Percentiles rank a stretch among this genome's conserved stretches.
These are phyloP conservation scores for Antheraea assamensis DNA, from an alignment of 2,888 invertebrate species.

Conservation along the genomic window DNA sequence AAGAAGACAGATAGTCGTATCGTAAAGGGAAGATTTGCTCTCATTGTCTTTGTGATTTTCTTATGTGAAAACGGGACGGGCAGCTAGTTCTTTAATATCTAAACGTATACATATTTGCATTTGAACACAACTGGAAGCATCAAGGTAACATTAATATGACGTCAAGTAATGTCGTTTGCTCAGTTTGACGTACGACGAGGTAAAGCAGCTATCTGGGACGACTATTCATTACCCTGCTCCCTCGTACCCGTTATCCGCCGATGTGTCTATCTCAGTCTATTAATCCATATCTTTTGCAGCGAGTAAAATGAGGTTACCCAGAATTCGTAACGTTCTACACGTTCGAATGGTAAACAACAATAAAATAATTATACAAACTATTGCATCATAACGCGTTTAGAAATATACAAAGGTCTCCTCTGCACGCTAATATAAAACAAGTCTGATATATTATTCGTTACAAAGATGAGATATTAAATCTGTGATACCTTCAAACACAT, in stretches of 20 bases:
- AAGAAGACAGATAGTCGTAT: too few species aligned
- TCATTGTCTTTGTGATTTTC: too few species aligned
- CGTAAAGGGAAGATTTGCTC: too few species aligned
- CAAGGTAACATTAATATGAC: constrained; percentile 3
- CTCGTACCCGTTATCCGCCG: background rate
- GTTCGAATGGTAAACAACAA: constrained; percentile 4
- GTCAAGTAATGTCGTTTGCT: background rate
- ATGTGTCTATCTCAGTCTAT: constrained; percentile 2
- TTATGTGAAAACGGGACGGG: too few species aligned
- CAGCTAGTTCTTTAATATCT: background rate
- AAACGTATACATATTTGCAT: background rate
- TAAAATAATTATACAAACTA: background rate
- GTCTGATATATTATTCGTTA: background rate
- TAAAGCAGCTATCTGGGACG: background rate
- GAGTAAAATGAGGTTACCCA: constrained; percentile 7
- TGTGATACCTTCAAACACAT: too few species aligned
- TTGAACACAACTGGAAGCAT: background rate
- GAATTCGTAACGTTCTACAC: constrained; percentile 12
- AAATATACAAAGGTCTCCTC: background rate
- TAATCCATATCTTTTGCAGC: constrained; percentile 13
- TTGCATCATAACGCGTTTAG: constrained; percentile 2
- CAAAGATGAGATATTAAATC: too few species aligned
- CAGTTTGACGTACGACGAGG: background rate
- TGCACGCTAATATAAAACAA: background rate
- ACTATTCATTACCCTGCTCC: background rate